These are phyloP conservation scores for Octonoba sinensis DNA, from an alignment of 2,888 invertebrate species.

Conservation along the genomic window DNA sequence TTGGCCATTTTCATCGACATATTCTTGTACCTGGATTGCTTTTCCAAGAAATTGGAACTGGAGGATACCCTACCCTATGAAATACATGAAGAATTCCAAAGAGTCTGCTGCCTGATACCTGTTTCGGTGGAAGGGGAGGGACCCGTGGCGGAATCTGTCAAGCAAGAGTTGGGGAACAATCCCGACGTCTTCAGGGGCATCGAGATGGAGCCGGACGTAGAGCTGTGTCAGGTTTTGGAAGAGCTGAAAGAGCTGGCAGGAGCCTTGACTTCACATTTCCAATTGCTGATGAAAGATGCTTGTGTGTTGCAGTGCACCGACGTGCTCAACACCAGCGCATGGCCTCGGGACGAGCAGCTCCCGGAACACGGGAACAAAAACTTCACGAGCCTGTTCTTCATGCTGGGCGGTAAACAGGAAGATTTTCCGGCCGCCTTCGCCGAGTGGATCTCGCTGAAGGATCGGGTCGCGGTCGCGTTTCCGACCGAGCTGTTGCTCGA, in stretches of 20 bases:
- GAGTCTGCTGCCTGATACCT: background rate
- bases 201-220: background rate
- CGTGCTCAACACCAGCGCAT: conserved; percentile 15
- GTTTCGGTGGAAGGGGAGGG: conserved; percentile 25
- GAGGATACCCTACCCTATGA: conserved; percentile 11
- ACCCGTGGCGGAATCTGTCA: background rate
- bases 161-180: background rate
- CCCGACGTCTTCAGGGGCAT: conserved; percentile 1
- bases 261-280: background rate
- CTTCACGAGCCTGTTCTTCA: background rate
- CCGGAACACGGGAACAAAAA: conserved; percentile 15
- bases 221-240: background rate
- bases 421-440: background rate
- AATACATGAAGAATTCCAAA: background rate
- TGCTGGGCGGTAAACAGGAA: background rate
- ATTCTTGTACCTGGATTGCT: conserved; percentile 19
- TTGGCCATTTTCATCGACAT: conserved; percentile 34
- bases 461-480: background rate
- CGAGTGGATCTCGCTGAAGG: conserved; percentile 23
- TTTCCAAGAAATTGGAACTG: conserved; percentile 8
- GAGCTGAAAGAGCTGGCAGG: background rate
- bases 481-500: conserved; percentile 5
- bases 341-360: conserved; percentile 7
- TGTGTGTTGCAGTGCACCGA: conserved; percentile 6
- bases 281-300: background rate